These are phyloP conservation scores for Sebastes steindachneri DNA, from an alignment of 2,797 vertebrate genomes.

Conservation along the genomic window DNA sequence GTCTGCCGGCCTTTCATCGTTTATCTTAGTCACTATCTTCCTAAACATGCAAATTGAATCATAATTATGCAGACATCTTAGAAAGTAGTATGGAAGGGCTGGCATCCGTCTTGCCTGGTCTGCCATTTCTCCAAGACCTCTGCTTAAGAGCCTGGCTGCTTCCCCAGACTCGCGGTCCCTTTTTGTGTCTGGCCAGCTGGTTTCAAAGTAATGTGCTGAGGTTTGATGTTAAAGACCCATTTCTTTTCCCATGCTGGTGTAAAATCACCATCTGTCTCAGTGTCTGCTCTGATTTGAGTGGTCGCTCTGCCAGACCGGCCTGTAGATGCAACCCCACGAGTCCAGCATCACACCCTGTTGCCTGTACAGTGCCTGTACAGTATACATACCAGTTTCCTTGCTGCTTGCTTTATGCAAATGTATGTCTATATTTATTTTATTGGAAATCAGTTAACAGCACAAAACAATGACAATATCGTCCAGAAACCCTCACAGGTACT, in stretches of 20 bases:
- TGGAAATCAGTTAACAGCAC: too few relatives aligned
- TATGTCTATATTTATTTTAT: too few relatives aligned
- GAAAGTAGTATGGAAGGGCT: constrained; percentile 12
- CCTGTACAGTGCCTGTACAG: neutral
- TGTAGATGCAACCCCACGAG: constrained; percentile 7
- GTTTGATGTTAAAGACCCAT: constrained; percentile 71
- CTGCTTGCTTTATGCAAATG: too few relatives aligned
- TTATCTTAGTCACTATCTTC: constrained; percentile 18
- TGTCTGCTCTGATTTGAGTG: constrained; percentile 57
- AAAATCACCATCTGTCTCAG: constrained; percentile 71
- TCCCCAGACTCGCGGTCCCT: constrained; percentile 41
- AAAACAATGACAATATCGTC: too few relatives aligned
- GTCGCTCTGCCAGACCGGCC: constrained; percentile 30
- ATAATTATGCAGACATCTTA: constrained; percentile 34
- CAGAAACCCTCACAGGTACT: too few relatives aligned
- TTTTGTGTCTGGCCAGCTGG: constrained; percentile 66
- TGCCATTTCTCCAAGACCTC: constrained; percentile 24
- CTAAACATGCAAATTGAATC: constrained; percentile 35
- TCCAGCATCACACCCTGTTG: neutral
- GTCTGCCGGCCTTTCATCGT: neutral
- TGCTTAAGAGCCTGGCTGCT: constrained; percentile 43
- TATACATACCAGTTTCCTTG: neutral
- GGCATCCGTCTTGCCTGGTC: constrained; percentile 26
- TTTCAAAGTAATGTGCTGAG: constrained; percentile 70
- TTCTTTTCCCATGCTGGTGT: constrained; percentile 57